Conservation (phyloP, 2,113 vertebrate species). For the Edolisoma coerulescens region DNA sequence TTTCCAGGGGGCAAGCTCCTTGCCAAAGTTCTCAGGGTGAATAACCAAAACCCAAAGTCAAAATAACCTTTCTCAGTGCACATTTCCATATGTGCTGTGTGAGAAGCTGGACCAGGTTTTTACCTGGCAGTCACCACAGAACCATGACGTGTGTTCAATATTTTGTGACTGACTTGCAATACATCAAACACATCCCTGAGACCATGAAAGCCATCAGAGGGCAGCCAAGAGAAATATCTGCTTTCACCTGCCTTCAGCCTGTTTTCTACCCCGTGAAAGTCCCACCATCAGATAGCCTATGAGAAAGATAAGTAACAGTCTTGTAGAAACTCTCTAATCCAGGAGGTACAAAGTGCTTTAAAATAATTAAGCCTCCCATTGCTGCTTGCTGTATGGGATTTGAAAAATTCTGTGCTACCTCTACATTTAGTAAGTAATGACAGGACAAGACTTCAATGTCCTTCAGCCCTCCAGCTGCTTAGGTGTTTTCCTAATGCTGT, state of each 20-base stretch:
- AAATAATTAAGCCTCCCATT: background rate
- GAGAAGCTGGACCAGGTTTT: background rate
- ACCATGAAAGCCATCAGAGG: background rate
- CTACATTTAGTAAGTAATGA: background rate
- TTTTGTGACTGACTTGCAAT: background rate
- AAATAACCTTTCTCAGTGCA: background rate
- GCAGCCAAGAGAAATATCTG: background rate
- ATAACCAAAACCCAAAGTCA: background rate
- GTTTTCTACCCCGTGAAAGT: background rate
- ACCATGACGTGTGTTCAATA: background rate
- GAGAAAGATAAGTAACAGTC: background rate
- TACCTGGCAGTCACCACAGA: background rate
- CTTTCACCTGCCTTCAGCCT: background rate
- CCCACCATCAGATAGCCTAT: background rate
- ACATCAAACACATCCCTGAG: background rate
- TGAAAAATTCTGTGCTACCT: background rate
- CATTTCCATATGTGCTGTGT: background rate
- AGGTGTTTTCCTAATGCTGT: background rate
- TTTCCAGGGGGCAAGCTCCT: background rate
- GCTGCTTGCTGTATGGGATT: background rate
- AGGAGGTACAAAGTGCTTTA: background rate
- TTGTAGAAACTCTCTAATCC: background rate
- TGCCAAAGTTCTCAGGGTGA: background rate
- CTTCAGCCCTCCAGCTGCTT: background rate
- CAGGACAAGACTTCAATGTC: background rate